phyloP scores from a whole-genome alignment of 2,113 vertebrate species.

The Cynocephalus volans region DNA sequence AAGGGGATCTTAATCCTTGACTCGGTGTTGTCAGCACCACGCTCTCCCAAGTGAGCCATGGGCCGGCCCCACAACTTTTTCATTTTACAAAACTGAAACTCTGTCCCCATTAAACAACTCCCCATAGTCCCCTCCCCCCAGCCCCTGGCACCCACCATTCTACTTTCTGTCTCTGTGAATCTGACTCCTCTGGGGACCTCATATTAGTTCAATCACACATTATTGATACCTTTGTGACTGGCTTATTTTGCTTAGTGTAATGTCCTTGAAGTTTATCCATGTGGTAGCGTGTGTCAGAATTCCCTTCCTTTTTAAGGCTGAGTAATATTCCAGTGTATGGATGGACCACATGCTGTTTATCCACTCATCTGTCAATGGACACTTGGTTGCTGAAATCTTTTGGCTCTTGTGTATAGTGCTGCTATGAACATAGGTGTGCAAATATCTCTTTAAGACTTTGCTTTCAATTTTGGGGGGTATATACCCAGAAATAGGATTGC shows the following conservation, averaged over 20 bases:
- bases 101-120: background rate
- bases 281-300: background rate
- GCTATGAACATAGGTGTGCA: background rate
- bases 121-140: no score
- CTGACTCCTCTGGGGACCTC: background rate
- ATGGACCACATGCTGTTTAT: background rate
- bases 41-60: no score
- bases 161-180: background rate
- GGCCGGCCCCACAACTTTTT: no score
- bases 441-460: no score
- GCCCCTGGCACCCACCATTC: background rate
- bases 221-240: background rate
- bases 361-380: fast-evolving
- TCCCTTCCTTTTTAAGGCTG: background rate
- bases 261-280: background rate
- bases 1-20: no score
- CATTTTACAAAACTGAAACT: background rate
- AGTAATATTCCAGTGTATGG: fast-evolving
- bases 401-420: fast-evolving
- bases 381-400: fast-evolving
- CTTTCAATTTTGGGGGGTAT: no score
- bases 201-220: fast-evolving
- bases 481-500: background rate
- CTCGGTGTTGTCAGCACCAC: no score
- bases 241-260: background rate